Evolutionary conservation across 2,113 vertebrate species (phyloP).

Genomic region (Daphoenositta chrysoptera): DNA sequence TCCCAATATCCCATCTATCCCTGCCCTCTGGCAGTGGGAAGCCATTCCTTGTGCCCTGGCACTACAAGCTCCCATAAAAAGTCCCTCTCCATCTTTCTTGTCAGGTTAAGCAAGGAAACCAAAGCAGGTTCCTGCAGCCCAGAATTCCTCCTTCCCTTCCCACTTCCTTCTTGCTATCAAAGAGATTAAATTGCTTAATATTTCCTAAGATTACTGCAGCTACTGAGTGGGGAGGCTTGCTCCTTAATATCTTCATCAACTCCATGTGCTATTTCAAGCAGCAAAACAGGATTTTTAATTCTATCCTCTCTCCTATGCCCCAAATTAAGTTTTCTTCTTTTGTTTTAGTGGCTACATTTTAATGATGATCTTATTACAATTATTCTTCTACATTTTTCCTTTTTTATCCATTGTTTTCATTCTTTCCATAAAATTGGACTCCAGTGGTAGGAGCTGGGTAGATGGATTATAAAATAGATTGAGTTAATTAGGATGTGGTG

Average conservation of each 20-base stretch:
- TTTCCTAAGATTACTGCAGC: background rate
- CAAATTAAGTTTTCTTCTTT: background rate
- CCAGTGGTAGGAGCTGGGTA: background rate
- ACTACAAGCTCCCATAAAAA: background rate
- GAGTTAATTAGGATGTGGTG: background rate
- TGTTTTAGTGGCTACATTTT: background rate
- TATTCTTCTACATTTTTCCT: background rate
- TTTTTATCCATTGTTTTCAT: background rate
- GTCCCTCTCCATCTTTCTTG: background rate
- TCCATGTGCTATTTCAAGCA: background rate
- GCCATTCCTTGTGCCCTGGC: background rate
- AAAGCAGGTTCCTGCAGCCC: background rate
- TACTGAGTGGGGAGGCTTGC: background rate
- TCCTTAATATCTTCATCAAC: background rate
- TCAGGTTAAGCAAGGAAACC: background rate
- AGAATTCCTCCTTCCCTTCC: background rate
- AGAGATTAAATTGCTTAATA: background rate
- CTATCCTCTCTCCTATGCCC: background rate
- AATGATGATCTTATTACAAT: background rate
- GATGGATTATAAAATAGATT: background rate
- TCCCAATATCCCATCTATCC: background rate
- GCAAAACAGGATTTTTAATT: background rate
- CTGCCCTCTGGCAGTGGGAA: background rate
- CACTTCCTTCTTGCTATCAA: background rate
- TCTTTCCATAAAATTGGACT: background rate